Evolutionary conservation across 2,113 vertebrate species (phyloP).

Genomic region (Phylloscopus whistleri): DNA sequence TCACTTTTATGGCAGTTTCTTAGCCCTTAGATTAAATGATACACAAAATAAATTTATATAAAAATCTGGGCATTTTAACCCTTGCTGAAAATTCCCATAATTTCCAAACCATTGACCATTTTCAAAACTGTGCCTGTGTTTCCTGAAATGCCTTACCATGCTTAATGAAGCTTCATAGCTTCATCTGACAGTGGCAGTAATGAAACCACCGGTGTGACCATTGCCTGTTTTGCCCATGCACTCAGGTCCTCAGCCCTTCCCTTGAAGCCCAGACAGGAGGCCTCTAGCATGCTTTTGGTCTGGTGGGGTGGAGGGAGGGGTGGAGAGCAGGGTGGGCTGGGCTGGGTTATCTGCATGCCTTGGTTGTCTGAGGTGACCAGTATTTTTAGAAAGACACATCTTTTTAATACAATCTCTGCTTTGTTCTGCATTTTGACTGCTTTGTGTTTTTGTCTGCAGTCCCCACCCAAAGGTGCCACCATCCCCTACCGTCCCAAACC

Average conservation of each 20-base stretch:
- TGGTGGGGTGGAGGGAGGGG: background rate
- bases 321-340: background rate
- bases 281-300: background rate
- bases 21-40: background rate
- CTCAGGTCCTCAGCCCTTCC: background rate
- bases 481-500: slow-evolving; percentile 91
- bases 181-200: background rate
- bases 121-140: background rate
- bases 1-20: background rate
- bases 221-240: background rate
- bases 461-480: slow-evolving; percentile 91
- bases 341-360: background rate
- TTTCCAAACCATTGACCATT: background rate
- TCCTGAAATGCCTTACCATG: background rate
- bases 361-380: background rate
- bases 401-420: background rate
- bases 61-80: background rate
- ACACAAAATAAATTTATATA: background rate
- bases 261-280: accelerated
- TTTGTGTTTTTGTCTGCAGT: slow-evolving; percentile 76
- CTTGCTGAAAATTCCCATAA: background rate
- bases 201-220: background rate
- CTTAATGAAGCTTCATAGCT: background rate
- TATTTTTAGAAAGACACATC: background rate
- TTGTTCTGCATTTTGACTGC: slow-evolving; percentile 6